These are phyloP conservation scores for Zoanthus sociatus DNA, from an alignment of 92 coral and sea anemone species.

Conservation along the genomic window DNA sequence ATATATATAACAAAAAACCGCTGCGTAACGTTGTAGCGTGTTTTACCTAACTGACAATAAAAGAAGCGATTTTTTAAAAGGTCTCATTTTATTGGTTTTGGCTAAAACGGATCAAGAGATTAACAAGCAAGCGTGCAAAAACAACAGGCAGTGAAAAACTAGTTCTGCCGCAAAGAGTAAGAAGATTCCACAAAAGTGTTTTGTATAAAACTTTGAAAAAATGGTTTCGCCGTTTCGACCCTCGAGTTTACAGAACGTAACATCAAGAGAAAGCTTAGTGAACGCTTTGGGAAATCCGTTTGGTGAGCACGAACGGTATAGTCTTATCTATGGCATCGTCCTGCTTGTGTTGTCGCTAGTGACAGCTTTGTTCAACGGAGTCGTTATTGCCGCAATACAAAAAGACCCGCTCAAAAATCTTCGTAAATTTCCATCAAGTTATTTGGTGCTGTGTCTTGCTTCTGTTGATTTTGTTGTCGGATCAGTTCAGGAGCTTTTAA, in stretches of 20 bases:
- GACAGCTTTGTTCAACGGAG: constrained; percentile 23
- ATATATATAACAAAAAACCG: no score
- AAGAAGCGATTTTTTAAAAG: no score
- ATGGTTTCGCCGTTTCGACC: constrained; percentile 1
- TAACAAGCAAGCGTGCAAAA: no score
- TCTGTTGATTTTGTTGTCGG: constrained; percentile 31
- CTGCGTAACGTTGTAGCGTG: no score
- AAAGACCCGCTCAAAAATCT: constrained; percentile 24
- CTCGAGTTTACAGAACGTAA: constrained; percentile 6
- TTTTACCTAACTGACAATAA: no score
- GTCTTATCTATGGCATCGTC: constrained; percentile 6
- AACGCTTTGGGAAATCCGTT: constrained; percentile 4
- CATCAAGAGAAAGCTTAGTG: background rate
- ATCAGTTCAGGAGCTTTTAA: constrained; percentile 33
- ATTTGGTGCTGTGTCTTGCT: constrained; percentile 29
- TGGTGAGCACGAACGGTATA: background rate
- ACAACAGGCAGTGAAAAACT: no score
- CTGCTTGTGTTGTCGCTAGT: background rate
- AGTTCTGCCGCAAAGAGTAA: background rate
- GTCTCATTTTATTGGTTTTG: no score
- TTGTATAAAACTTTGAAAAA: background rate
- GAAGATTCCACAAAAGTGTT: background rate
- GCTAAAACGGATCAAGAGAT: no score
- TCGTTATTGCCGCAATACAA: constrained; percentile 6
- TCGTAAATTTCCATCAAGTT: constrained; percentile 32